Base-by-base conservation (phyloP, 1,140 invertebrate genomes). In the Aphelenchoides fujianensis region DNA sequence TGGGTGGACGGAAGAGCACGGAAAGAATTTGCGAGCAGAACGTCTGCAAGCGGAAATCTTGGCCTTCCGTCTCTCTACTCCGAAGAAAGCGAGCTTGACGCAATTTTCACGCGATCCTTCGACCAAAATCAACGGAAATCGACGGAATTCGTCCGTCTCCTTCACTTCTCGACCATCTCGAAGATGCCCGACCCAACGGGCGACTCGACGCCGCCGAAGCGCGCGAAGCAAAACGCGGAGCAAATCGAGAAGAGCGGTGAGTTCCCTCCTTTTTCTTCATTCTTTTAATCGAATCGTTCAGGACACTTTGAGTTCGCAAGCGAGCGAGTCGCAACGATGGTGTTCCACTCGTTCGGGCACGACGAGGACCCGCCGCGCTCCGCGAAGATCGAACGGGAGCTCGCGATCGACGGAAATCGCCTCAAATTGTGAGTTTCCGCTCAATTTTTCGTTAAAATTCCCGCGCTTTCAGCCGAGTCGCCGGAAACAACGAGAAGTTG, bases 241-340 rank as follows among this genome's bases (percentile, higher is more conserved):
- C 41, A 48, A n/a, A n/a, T n/a, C 12, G 12, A 48, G 23, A 48
- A 16, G 23, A 48, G 23, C 41, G 41, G 41, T 23, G 23, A 48
- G 41, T 48, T 48, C 41, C 12, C 41, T 48, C 23, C 41, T 48
- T 48, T 12, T 48, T 48, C 23, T 30, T 7, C 5, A 7, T 30
- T 16, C 55, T 59, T 59, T 5, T 5, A 5, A 23, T 7, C 23
- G n/a, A n/a, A n/a, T n/a, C n/a, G n/a, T 59, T 59, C 34, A 59
- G 55, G 55, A 30, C 34, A 59, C 19, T 59, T 59, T 32, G 55
- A 59, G 5, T 59, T 59, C 23, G 27, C 55, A 23, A 59, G 55
- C 23, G 55, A 5, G 28, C 19, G 5, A 7, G 19, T 59, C 19
- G 55, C 55, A 16, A 16, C 5, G 23, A 59, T 59, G 19, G 55